Percentiles rank a stretch among this genome's conserved stretches.
Evolutionary conservation across 2,113 vertebrate species (phyloP).

Genomic region (Brevimyrus niger): DNA sequence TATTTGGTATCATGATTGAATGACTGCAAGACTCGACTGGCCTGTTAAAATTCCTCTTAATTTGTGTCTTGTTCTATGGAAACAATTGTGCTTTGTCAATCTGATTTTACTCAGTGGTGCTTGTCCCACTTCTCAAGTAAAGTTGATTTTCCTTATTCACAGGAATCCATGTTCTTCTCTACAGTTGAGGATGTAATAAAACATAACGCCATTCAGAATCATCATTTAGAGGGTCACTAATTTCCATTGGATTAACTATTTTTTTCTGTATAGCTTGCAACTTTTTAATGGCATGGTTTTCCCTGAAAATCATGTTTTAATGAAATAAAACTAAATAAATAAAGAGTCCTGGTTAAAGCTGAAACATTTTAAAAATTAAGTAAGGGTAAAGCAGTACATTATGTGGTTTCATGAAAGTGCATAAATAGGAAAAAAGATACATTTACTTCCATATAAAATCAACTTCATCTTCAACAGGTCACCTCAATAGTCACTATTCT

Average conservation of each 20-base stretch:
- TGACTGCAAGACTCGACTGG: background rate
- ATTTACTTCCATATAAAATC: conserved; percentile 14
- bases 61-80: background rate
- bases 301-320: background rate
- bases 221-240: background rate
- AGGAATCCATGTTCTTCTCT: background rate
- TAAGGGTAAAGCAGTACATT: too few relatives aligned
- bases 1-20: background rate
- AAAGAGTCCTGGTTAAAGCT: background rate
- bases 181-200: background rate
- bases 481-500: conserved; percentile 19
- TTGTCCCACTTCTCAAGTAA: background rate
- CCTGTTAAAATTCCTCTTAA: background rate
- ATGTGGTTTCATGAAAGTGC: conserved; percentile 11
- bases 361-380: background rate
- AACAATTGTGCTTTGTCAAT: background rate
- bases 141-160: background rate
- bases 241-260: background rate
- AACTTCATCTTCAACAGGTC: conserved; percentile 39
- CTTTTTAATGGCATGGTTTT: background rate
- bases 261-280: background rate
- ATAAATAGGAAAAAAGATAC: conserved; percentile 18
- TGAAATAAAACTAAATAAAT: background rate
- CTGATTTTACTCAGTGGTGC: background rate
- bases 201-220: background rate